Conservation (phyloP, 2,113 vertebrate genomes). For the Channa maculata region DNA sequence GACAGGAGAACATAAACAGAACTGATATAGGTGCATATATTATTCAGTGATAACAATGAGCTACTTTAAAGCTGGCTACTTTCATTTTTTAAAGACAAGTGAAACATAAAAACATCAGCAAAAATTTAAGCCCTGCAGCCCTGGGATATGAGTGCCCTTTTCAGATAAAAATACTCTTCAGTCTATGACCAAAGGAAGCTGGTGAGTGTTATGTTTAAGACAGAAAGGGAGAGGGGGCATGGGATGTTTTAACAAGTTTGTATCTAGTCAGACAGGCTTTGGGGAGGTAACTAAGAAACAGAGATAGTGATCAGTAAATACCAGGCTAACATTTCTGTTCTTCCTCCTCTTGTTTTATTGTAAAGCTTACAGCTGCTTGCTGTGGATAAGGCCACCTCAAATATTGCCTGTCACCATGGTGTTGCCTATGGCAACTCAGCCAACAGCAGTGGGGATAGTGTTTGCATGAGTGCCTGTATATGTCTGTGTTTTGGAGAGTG, state of each 20-base stretch:
- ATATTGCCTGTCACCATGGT: slow-evolving; percentile 32
- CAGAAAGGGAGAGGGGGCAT: not conserved
- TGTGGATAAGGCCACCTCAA: slow-evolving; percentile 41
- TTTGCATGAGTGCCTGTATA: not conserved
- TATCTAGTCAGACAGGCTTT: slow-evolving; percentile 14
- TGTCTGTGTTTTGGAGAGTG: not conserved
- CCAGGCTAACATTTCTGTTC: not conserved
- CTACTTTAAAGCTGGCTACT: not conserved
- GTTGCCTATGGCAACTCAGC: slow-evolving; percentile 50
- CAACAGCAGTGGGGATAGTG: slow-evolving; percentile 12
- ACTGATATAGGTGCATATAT: not conserved
- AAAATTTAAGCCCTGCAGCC: not conserved
- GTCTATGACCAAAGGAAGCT: not conserved
- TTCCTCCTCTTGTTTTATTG: not conserved
- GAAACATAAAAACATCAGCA: slow-evolving; percentile 1
- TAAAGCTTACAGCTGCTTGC: slow-evolving; percentile 9
- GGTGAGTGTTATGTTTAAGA: not conserved
- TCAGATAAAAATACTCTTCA: not conserved
- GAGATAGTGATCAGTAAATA: slow-evolving; percentile 37
- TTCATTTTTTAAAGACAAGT: not conserved
- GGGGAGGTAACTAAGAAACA: slow-evolving; percentile 11
- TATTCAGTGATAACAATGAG: not conserved
- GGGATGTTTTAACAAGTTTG: not conserved
- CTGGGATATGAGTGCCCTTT: not conserved
- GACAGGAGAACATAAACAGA: no score